Evolutionary conservation across 2,113 vertebrate species (phyloP), one percentile per base, ranked within the genome.

Genomic region (Datnioides undecimradiatus): DNA sequence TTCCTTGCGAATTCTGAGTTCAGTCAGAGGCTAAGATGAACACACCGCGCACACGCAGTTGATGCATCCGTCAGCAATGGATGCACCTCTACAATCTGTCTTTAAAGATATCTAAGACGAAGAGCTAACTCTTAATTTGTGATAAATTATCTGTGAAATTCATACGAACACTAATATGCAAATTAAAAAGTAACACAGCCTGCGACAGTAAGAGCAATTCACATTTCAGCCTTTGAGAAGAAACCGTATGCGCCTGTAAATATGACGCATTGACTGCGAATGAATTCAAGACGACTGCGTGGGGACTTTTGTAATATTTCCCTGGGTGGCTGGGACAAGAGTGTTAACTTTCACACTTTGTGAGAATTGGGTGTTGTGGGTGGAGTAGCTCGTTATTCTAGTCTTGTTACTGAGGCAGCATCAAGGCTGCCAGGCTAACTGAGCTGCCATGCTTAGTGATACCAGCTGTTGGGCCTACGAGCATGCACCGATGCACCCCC

Each of bases 331-430:
- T n/a, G 34, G 25, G 34, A 60, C 41, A 23, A 41, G 64, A 73
- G 71, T 38, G 66, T 66, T 76, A 83, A 82, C 74, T 85, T 82
- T 87, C 60, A 68, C 59, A 79, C 76, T 59, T 46, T 59, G 51
- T 19, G 59, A 59, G 64, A 70, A 78, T 40, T 73, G 25, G 72
- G 65, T 52, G 64, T 72, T 11, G 45, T 16, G 31, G 63, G 45
- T 78, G 71, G 60, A 81, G 73, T 34, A 41, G 36, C 82, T 91
- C 60, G 69, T 87, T 90, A 90, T 85, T 86, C 69, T 71, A 23
- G 68, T 69, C 84, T 84, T 74, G 83, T 90, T 90, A 86, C 78
- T 14, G 76, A 78, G 55, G 86, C 60, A 64, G 80, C 76, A 82
- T 79, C 19, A 40, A 82, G 79, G 66, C 70, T 87, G 82, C 74